A percentile compares a stretch with the other conserved stretches of the same genome.
These are phyloP conservation scores for Campylomormyrus numenius DNA, from an alignment of 2,113 vertebrate species.

Conservation along the genomic window DNA sequence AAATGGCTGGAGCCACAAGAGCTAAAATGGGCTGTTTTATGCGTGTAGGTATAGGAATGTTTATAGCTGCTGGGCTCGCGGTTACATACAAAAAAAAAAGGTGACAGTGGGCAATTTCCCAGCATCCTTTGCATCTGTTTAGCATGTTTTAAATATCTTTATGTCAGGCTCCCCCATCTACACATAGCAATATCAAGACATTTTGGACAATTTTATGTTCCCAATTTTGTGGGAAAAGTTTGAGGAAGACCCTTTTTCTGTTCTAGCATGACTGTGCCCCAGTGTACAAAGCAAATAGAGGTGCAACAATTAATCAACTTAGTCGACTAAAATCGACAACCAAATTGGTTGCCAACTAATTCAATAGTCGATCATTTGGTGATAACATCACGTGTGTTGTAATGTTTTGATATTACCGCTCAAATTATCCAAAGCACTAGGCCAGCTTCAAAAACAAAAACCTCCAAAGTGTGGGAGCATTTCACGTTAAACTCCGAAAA, in stretches of 20 bases:
- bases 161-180: not conserved
- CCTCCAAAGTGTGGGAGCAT: too few species aligned
- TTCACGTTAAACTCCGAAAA: not conserved
- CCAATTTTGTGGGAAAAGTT: not conserved
- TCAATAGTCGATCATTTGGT: not conserved
- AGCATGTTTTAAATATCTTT: not conserved
- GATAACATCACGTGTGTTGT: not conserved
- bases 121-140: not conserved
- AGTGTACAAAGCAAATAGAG: not conserved
- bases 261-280: not conserved
- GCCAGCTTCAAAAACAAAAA: not conserved
- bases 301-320: not conserved
- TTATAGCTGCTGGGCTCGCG: not conserved
- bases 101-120: not conserved
- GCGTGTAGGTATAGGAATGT: not conserved
- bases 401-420: not conserved
- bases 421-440: not conserved
- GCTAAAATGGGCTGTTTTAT: not conserved
- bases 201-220: not conserved
- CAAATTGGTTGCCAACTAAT: not conserved
- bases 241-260: not conserved
- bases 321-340: not conserved
- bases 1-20: not conserved
- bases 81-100: not conserved
- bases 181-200: not conserved